Percentiles rank a stretch among this genome's conserved stretches.
These are phyloP conservation scores for Vireo altiloquus DNA, from an alignment of 2,113 vertebrate genomes.

Conservation along the genomic window DNA sequence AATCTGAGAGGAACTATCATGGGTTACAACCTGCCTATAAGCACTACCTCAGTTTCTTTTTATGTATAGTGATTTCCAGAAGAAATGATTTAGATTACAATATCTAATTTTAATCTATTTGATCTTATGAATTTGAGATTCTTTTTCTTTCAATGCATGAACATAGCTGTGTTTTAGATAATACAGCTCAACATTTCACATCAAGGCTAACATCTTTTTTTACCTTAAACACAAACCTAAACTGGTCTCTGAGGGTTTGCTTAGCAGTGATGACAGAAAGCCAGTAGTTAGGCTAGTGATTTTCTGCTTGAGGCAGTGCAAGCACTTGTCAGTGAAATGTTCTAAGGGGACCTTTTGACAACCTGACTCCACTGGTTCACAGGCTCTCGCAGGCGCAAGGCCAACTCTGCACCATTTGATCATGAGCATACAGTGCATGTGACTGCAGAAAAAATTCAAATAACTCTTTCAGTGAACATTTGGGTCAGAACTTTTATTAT, in stretches of 20 bases:
- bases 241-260: neutral
- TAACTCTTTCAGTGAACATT: neutral
- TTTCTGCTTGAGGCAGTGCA: conserved; percentile 55
- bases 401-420: neutral
- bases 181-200: neutral
- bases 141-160: neutral
- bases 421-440: neutral
- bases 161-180: neutral
- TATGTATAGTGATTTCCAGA: neutral
- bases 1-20: neutral
- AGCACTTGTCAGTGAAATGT: conserved; percentile 36
- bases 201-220: conserved; percentile 13
- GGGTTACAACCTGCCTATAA: neutral
- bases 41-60: neutral
- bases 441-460: neutral
- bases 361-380: neutral
- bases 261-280: conserved; percentile 29
- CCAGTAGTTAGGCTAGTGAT: neutral
- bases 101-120: neutral
- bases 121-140: neutral
- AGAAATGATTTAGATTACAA: neutral
- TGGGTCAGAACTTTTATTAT: neutral
- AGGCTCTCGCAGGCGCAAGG: neutral
- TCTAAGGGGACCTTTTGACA: conserved; percentile 26
- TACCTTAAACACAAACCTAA: conserved; percentile 34